Base-by-base conservation (phyloP, 2,888 invertebrate genomes). In the Mechanitis messenoides region DNA sequence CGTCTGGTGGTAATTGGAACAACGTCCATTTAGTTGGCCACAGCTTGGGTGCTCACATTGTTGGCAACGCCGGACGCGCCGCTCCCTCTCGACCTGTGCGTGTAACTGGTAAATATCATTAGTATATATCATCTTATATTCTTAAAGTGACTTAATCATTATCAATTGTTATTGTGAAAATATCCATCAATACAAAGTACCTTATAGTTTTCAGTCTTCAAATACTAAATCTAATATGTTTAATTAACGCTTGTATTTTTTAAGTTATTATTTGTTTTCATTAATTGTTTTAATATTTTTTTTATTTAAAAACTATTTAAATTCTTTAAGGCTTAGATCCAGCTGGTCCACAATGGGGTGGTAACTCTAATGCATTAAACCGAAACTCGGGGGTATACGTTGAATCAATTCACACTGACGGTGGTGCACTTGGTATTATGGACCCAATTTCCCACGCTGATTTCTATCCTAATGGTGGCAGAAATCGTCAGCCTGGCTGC, bases 31-130 rank as follows among this genome's bases (percentile, higher is more conserved):
- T 91, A 9, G 72, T 90, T 6, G 91, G 91, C 20, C 84, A 84
- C 75, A 90, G 90, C 67, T 78, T 91, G 67, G 91, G 91, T 0
- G 87, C 89, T 59, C 91, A 91, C 68, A 76, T 89, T 1, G 84
- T 84, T 1, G 88, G 85, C 2, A 79, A 68, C 31, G 83, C 85
- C 33, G 87, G 86, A 0, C 81, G 84, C 1, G 66, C 71, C 2
- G 68, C 75, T 4, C 73, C 73, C 9, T 67, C 76, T 1, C 71
- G 74, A 4, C 61, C 76, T 6, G 68, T 69, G 3, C 78, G 85
- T 64, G 68, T 85, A 2, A 84, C 85, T 59, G 85, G 86, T 85
- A 63, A 62, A 68, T 68, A 53, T 42, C 28, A 28, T 33, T 56
- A 42, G 9, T 42, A 42, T 20, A 20, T 20, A 20, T 20, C 20